A percentile compares a stretch with the other conserved stretches of the same genome.
Evolutionary conservation across 1,140 invertebrate genomes (phyloP).

Genomic region (Drosophila navojoa): DNA sequence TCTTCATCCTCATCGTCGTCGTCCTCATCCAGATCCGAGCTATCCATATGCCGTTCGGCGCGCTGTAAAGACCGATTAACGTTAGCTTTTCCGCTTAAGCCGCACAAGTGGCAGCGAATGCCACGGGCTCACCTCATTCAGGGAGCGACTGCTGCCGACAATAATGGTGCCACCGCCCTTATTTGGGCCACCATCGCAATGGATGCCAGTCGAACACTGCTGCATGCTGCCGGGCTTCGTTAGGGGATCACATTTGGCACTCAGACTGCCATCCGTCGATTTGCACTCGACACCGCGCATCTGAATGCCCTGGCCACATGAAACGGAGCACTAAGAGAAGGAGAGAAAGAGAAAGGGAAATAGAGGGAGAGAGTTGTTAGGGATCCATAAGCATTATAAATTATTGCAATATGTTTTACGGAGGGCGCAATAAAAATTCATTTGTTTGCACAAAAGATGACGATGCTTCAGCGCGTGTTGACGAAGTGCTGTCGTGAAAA

Average conservation of each 20-base stretch:
- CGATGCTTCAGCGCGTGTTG: slow-evolving; percentile 20
- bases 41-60: slow-evolving; percentile 66
- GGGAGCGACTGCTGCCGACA: slow-evolving; percentile 73
- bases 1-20: slow-evolving; percentile 70
- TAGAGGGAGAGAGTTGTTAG: not conserved
- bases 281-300: slow-evolving; percentile 92
- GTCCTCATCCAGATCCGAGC: slow-evolving; percentile 63
- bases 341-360: not conserved
- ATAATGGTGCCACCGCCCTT: slow-evolving; percentile 75
- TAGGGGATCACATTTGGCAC: slow-evolving; percentile 85
- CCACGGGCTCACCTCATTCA: slow-evolving; percentile 58
- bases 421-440: slow-evolving; percentile 54
- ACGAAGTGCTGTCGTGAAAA: slow-evolving; percentile 55
- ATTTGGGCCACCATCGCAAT: slow-evolving; percentile 84
- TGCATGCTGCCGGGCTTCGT: slow-evolving; percentile 87
- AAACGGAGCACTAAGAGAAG: slow-evolving; percentile 91
- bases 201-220: slow-evolving; percentile 88
- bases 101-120: not conserved
- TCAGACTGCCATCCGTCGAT: slow-evolving; percentile 82
- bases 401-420: slow-evolving; percentile 71
- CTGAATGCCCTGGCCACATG: slow-evolving; percentile 93
- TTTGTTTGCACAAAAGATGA: slow-evolving; percentile 67
- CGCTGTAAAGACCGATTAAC: slow-evolving; percentile 41
- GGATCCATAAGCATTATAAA: slow-evolving; percentile 65
- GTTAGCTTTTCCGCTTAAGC: not conserved